A percentile compares a stretch with the other conserved stretches of the same genome.
Evolutionary conservation across 2,888 invertebrate genomes (phyloP).

Genomic region (Peribatodes rhomboidaria): DNA sequence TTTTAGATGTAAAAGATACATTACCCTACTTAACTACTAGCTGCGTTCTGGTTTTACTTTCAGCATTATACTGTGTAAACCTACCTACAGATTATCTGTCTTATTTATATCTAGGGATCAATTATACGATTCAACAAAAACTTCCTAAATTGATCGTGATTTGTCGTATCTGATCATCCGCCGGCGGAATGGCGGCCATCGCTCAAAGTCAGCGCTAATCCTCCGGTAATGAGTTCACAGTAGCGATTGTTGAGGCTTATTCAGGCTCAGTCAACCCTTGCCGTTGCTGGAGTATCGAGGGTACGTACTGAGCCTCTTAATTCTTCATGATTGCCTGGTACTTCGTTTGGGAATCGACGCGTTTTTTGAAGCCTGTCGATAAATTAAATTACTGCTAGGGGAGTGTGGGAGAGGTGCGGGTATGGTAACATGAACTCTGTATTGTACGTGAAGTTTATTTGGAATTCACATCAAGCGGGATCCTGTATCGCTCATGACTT

Average conservation of each 20-base stretch:
- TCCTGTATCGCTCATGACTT: too few relatives aligned
- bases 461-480: too few relatives aligned
- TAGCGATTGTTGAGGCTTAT: constrained; percentile 72
- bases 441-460: too few relatives aligned
- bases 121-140: constrained; percentile 41
- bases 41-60: too few relatives aligned
- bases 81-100: neutral
- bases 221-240: constrained; percentile 80
- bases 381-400: neutral
- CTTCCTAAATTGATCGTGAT: constrained; percentile 68
- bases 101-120: constrained; percentile 10
- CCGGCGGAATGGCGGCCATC: constrained; percentile 66
- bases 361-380: neutral
- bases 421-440: too few relatives aligned
- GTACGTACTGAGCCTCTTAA: constrained; percentile 29
- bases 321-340: constrained; percentile 29
- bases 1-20: too few relatives aligned
- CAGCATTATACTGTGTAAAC: too few relatives aligned
- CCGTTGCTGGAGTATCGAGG: constrained; percentile 39
- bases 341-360: constrained; percentile 8
- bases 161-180: constrained; percentile 66
- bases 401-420: too few relatives aligned
- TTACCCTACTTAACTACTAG: too few relatives aligned
- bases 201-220: constrained; percentile 82
- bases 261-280: constrained; percentile 51